Evolutionary conservation across 2,113 vertebrate genomes (phyloP), one percentile per base, ranked within the genome.

Genomic region (Mus pahari): DNA sequence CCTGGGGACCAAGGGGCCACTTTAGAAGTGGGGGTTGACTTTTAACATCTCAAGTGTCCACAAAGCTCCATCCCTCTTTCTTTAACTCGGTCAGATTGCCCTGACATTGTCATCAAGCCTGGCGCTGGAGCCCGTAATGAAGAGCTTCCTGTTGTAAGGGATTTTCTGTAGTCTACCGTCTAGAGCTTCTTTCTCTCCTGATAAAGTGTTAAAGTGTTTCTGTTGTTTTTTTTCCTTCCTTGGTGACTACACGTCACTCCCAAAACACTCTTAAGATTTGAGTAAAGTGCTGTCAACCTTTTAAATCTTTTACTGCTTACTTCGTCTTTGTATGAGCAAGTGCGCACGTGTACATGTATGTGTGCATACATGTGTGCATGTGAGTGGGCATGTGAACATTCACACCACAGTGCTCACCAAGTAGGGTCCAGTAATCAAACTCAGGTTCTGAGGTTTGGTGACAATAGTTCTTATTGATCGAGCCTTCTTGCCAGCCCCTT

Each of bases 371-470:
- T 31, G 7, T 50, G 16, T 58, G 7, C 8, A 2, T 14, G 39
- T 7, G 0, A 1, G 7, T 50, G 16, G 39, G 7, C 8, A 2
- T 14, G 39, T 7, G 0, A 1, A 26, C 2, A 2, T 12, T 0
- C 33, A 31, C 13, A 62, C 28, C n/a, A 64, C 16, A 19, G 13
- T 31, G 28, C 5, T 42, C 39, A 66, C 82, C 60, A 20, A 68
- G 42, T 33, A 64, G 60, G 14, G 31, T 86, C 39, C 60, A 86
- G 60, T 31, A 31, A 48, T 86, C 17, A 66, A 77, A 86, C 60
- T 66, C 83, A 33, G 42, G 83, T 66, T 42, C 62, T 86, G 10
- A 48, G 62, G 33, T 50, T 48, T 48, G 62, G 4, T 48, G 31
- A 48, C 39, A 50, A 68, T 17, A 13, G 42, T 10, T 86, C 62